phyloP scores from a whole-genome alignment of 1,140 invertebrate genomes.

The Drosophila neocordata region DNA sequence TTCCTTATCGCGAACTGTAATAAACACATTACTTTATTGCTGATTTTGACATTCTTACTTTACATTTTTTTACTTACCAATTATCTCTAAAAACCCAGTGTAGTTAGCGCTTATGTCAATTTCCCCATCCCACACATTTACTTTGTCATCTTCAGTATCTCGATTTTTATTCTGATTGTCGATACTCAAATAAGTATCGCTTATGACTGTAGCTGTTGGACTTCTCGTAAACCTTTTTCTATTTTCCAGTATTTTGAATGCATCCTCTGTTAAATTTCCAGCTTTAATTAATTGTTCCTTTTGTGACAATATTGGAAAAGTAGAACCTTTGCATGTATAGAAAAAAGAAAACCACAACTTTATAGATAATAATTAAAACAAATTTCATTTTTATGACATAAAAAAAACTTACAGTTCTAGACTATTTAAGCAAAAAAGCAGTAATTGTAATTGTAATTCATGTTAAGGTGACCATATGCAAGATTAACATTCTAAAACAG shows the following conservation, averaged over 20 bases:
- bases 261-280: conserved; percentile 69
- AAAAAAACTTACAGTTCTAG: too few species aligned
- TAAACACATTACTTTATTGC: not conserved
- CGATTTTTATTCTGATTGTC: conserved; percentile 18
- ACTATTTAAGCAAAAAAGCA: too few species aligned
- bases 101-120: conserved; percentile 91
- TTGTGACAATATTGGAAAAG: conserved; percentile 28
- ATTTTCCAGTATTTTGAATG: conserved; percentile 68
- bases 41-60: not conserved
- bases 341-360: too few species aligned
- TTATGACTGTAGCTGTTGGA: conserved; percentile 46
- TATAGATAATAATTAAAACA: too few species aligned
- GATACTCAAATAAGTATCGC: conserved; percentile 27
- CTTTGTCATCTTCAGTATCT: conserved; percentile 30
- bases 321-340: conserved; percentile 30
- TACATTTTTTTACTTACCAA: conserved; percentile 84
- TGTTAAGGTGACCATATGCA: too few species aligned
- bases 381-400: too few species aligned
- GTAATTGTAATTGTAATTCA: too few species aligned
- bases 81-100: conserved; percentile 91
- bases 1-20: conserved; percentile 62
- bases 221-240: conserved; percentile 59
- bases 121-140: conserved; percentile 86
- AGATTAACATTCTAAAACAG: too few species aligned
- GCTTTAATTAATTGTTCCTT: conserved; percentile 61